Conservation (phyloP, 2,888 invertebrate species). For the Tineola bisselliella region DNA sequence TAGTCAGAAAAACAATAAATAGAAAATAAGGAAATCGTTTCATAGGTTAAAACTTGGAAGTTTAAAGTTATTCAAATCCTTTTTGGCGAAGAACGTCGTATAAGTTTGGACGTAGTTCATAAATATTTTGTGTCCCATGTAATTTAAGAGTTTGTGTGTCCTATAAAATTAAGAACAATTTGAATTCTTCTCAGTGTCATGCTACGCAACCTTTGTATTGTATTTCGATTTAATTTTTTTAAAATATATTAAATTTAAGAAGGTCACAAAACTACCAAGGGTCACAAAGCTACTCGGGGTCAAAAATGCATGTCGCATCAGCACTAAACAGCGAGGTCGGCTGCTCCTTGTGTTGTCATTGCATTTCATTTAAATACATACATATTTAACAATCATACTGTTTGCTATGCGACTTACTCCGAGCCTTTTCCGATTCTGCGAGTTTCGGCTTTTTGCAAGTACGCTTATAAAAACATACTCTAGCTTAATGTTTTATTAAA, state of each 20-base stretch:
- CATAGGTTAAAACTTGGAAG: slow-evolving; percentile 8
- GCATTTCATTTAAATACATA: slow-evolving; percentile 14
- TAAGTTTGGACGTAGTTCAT: background rate
- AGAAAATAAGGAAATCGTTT: slow-evolving; percentile 7
- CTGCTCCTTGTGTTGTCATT: slow-evolving; percentile 9
- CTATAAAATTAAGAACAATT: too few species aligned
- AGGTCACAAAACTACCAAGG: too few species aligned
- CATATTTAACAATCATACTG: slow-evolving; percentile 6
- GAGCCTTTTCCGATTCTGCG: background rate
- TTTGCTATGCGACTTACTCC: slow-evolving; percentile 6
- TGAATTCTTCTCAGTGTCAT: too few species aligned
- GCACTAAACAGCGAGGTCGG: background rate
- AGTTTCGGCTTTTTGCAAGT: background rate
- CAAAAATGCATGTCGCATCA: background rate
- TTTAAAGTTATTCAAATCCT: slow-evolving; percentile 9
- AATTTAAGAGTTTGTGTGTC: background rate
- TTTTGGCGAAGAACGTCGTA: background rate
- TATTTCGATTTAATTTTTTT: too few species aligned
- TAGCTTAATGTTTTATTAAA: background rate
- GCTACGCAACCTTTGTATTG: too few species aligned
- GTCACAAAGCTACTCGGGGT: background rate
- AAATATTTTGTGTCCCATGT: background rate
- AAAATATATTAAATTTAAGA: too few species aligned
- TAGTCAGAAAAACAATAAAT: background rate
- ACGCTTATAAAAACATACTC: background rate